These are phyloP conservation scores for Trematocara nigrifrons DNA, from an alignment of 2,113 vertebrate species.

Conservation along the genomic window DNA sequence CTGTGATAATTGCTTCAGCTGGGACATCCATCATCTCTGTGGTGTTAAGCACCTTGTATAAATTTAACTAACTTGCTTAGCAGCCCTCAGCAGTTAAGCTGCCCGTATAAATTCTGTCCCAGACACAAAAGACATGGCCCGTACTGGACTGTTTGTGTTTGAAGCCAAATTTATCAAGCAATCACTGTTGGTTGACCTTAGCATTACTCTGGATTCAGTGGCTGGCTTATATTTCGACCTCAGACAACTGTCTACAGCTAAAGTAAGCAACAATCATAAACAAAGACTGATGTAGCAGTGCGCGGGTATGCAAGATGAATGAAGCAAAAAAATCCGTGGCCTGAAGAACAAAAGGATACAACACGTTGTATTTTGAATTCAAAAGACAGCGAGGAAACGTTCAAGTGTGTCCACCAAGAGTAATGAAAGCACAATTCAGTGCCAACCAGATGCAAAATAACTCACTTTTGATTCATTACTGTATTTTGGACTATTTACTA, in stretches of 20 bases:
- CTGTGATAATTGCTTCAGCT: constrained; percentile 50
- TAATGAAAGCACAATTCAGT: constrained; percentile 15
- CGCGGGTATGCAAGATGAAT: not conserved
- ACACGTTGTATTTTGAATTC: not conserved
- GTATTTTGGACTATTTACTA: constrained; percentile 3
- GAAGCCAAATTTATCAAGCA: constrained; percentile 33
- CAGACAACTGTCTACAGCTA: constrained; percentile 13
- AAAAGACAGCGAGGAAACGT: constrained; percentile 3
- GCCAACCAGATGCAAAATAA: constrained; percentile 1
- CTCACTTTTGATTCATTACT: constrained; percentile 19
- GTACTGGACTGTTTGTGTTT: constrained; percentile 19
- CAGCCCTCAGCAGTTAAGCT: constrained; percentile 25
- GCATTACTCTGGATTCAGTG: constrained; percentile 28
- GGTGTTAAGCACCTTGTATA: constrained; percentile 40
- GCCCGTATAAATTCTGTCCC: constrained; percentile 19
- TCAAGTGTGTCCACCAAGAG: constrained; percentile 18
- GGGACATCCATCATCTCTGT: constrained; percentile 32
- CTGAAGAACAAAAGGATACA: not conserved
- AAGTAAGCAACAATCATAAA: not conserved
- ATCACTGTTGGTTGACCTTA: constrained; percentile 30
- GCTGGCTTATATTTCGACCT: constrained; percentile 15
- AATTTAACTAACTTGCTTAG: constrained; percentile 55
- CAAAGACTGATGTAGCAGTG: not conserved
- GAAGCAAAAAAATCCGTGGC: not conserved
- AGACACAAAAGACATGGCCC: constrained; percentile 27